Evolutionary conservation across 2,888 invertebrate species (phyloP).

Genomic region (Chelonus formosanus): DNA sequence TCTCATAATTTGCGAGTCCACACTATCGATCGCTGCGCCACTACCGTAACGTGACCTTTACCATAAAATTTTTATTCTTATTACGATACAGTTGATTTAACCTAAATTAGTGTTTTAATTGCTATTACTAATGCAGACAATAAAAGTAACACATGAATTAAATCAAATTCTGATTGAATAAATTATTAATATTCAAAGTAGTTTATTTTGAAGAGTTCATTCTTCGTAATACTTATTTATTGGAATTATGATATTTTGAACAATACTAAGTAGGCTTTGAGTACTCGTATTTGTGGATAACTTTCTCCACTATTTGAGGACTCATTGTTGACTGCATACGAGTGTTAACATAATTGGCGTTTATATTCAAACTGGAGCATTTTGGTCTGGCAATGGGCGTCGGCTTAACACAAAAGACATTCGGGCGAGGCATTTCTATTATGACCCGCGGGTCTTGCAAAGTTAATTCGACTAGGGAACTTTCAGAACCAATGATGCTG

Average conservation of each 20-base stretch:
- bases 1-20: conserved; percentile 29
- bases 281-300: conserved; percentile 27
- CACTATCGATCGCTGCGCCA: conserved; percentile 38
- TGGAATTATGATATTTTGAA: too few species aligned
- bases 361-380: conserved; percentile 22
- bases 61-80: conserved; percentile 65
- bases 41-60: conserved; percentile 60
- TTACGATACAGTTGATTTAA: conserved; percentile 45
- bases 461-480: conserved; percentile 16
- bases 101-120: too few species aligned
- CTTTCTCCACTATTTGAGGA: conserved; percentile 14
- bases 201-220: too few species aligned
- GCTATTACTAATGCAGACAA: not conserved
- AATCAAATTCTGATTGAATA: not conserved
- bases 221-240: too few species aligned
- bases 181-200: not conserved
- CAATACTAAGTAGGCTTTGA: not conserved
- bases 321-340: conserved; percentile 8
- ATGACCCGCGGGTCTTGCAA: conserved; percentile 14
- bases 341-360: conserved; percentile 31
- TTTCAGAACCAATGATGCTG: conserved; percentile 9
- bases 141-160: not conserved
- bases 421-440: conserved; percentile 24
- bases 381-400: conserved; percentile 32
- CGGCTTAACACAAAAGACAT: conserved; percentile 31